phyloP scores from a whole-genome alignment of 2,113 vertebrate genomes.

The Myanophis thanlyinensis region DNA sequence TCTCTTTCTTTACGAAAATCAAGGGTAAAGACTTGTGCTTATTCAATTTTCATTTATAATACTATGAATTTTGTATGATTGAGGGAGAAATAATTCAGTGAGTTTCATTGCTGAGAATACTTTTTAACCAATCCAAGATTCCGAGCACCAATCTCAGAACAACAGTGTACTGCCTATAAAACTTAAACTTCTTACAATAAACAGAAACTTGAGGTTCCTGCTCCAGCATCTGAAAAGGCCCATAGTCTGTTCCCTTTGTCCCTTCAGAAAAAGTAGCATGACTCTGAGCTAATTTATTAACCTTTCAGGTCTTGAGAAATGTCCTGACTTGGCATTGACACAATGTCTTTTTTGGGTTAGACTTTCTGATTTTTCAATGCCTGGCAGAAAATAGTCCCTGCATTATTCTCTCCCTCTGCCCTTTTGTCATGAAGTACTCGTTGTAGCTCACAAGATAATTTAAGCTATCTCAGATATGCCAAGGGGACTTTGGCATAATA shows the following conservation, averaged over 20 bases:
- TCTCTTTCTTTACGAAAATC: not conserved
- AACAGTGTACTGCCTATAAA: not conserved
- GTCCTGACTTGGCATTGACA: not conserved
- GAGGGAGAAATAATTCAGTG: not conserved
- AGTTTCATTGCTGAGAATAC: not conserved
- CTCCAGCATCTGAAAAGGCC: not conserved
- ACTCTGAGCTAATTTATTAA: not conserved
- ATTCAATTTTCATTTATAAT: not conserved
- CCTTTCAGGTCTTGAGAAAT: constrained; percentile 16
- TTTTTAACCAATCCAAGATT: not conserved
- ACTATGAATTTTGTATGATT: not conserved
- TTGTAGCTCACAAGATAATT: constrained; percentile 18
- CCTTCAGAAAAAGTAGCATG: not conserved
- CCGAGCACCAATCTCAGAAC: not conserved
- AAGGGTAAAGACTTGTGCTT: not conserved
- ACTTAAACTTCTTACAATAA: not conserved
- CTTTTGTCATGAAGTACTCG: constrained; percentile 25
- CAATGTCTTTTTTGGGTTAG: not conserved
- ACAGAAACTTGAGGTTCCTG: not conserved
- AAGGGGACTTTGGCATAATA: not conserved
- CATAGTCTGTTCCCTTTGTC: not conserved
- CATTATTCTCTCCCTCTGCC: not conserved
- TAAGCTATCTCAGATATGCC: constrained; percentile 19
- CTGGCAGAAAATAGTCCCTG: not conserved
- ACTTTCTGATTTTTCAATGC: not conserved